These are phyloP conservation scores for Ctenodactylus gundi DNA, from an alignment of 2,113 vertebrate genomes.

Conservation along the genomic window DNA sequence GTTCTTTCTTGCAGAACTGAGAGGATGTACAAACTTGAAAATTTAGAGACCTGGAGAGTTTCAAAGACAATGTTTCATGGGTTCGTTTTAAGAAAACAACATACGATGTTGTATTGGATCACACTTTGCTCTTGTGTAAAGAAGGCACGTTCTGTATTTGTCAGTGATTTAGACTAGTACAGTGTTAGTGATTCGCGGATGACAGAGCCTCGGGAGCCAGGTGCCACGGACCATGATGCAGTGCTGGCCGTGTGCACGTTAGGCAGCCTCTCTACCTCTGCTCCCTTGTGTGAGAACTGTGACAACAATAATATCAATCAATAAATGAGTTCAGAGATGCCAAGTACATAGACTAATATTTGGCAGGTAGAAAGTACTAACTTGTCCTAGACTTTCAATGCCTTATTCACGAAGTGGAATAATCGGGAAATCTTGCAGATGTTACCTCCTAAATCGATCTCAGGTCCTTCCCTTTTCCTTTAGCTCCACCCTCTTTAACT, in stretches of 20 bases:
- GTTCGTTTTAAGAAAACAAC: neutral
- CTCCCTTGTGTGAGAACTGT: neutral
- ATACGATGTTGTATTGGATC: neutral
- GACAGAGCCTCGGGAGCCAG: neutral
- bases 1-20: neutral
- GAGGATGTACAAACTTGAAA: neutral
- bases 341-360: neutral
- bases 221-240: neutral
- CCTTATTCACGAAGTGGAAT: neutral
- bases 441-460: neutral
- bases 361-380: neutral
- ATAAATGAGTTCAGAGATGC: neutral
- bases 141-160: neutral
- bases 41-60: neutral
- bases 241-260: neutral
- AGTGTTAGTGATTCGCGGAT: neutral
- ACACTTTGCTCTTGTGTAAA: neutral
- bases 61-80: neutral
- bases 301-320: neutral
- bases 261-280: neutral
- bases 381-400: conserved; percentile 34
- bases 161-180: neutral
- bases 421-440: neutral
- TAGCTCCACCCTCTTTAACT: neutral
- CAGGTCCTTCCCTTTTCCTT: neutral